A percentile compares a stretch with the other conserved stretches of the same genome.
phyloP scores from a whole-genome alignment of 2,888 invertebrate genomes.

The Autographa gamma region DNA sequence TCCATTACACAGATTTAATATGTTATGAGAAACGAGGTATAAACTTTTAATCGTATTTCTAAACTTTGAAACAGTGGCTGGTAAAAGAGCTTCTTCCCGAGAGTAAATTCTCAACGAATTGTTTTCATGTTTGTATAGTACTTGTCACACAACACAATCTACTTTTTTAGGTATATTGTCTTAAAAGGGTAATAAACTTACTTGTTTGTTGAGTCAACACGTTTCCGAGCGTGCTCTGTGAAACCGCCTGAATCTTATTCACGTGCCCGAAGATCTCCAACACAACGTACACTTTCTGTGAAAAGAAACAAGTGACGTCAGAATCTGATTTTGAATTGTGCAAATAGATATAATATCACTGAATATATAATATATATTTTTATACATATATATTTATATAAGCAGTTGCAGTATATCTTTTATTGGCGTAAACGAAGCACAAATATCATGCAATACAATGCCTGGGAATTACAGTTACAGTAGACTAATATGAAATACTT shows the following conservation, averaged over 20 bases:
- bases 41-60: no score
- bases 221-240: slow-evolving; percentile 70
- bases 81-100: no score
- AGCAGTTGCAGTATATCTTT: slow-evolving; percentile 22
- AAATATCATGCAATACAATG: slow-evolving; percentile 28
- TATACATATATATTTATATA: slow-evolving; percentile 11
- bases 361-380: not conserved
- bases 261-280: slow-evolving; percentile 95
- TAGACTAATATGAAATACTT: not conserved
- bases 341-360: not conserved
- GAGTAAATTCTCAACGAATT: no score
- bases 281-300: slow-evolving; percentile 93
- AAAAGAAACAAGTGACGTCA: slow-evolving; percentile 56
- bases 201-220: slow-evolving; percentile 67
- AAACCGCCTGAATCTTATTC: slow-evolving; percentile 93
- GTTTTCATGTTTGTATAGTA: no score
- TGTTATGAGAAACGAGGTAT: no score
- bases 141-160: no score
- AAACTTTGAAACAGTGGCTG: no score
- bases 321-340: not conserved
- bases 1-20: no score
- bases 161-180: no score
- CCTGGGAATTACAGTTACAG: slow-evolving; percentile 10
- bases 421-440: not conserved
- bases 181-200: slow-evolving; percentile 24